Base-by-base conservation (phyloP, 2,797 vertebrate species). In the Crax fasciolata region DNA sequence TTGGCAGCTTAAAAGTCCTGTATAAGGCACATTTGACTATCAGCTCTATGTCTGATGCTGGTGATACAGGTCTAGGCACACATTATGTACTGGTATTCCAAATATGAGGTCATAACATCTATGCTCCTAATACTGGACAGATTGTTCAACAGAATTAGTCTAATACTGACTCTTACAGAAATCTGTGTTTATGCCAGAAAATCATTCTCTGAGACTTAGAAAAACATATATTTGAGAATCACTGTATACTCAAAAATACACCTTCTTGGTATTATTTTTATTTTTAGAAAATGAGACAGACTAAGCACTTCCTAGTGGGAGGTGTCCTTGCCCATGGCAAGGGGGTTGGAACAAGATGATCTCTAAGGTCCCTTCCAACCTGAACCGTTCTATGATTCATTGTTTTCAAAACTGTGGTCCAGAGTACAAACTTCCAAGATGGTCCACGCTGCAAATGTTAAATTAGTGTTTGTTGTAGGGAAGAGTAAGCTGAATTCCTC, bases 31-130 rank as follows among this genome's bases (percentile, higher is more conserved):
- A 81, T 65, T 88, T 95, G 83, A 80, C 74, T 82, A 81, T 48
- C 67, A 72, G 5, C 48, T 71, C 6, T 65, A 44, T 35, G 67
- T 87, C 90, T 95, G 84, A 73, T 68, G 71, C 51, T n/a, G 21
- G 48, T 30, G 32, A 81, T 82, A 82, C 48, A 95, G 74, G 93
- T 93, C 92, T 96, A 94, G 92, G 92, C 59, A 57, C 21, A 57
- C 87, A 65, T 71, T 80, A 66, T 20, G 19, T 86, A 39, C 41
- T 76, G 30, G 11, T 16, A 49, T 89, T 93, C 62, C 52, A 89
- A 88, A 71, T 77, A 74, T 87, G 67, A 90, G 44, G 24, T 91
- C 87, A 84, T 86, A 87, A 71, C 18, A 28, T 75, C 77, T 89
- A 80, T 62, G 13, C 4, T 81, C n/a, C n/a, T 82, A 70, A 66